phyloP scores from a whole-genome alignment of 2,888 invertebrate species.

The Petrophora chlorosata region DNA sequence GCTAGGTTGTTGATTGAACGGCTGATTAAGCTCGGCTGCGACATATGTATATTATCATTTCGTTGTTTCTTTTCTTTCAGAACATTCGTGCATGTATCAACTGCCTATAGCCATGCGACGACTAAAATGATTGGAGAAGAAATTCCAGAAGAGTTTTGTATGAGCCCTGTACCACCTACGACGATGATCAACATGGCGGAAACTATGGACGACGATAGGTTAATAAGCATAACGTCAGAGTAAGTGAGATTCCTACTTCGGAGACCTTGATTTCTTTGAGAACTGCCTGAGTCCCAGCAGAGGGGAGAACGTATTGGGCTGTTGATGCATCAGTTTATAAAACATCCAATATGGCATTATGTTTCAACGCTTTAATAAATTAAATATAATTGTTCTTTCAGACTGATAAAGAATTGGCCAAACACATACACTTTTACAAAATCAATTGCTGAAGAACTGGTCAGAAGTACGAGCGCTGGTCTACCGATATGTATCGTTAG shows the following conservation, averaged over 20 bases:
- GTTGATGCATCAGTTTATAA: no score
- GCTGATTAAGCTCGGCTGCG: no score
- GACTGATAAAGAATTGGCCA: slow-evolving; percentile 81
- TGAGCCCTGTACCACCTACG: background rate
- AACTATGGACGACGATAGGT: background rate
- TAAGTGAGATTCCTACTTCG: no score
- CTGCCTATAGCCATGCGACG: slow-evolving; percentile 69
- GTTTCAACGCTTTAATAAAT: no score
- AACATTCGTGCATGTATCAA: slow-evolving; percentile 38
- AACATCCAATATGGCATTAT: no score
- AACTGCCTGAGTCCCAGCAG: no score
- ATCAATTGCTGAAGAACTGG: slow-evolving; percentile 86
- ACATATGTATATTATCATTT: no score
- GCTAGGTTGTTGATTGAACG: no score
- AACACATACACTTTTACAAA: slow-evolving; percentile 90
- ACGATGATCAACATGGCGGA: slow-evolving; percentile 18
- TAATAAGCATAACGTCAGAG: slow-evolving; percentile 3
- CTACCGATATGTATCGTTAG: slow-evolving; percentile 17
- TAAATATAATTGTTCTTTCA: slow-evolving; percentile 4
- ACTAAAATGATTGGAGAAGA: background rate
- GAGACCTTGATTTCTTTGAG: no score
- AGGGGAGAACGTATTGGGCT: no score
- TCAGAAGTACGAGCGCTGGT: slow-evolving; percentile 75
- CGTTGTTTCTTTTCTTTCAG: background rate
- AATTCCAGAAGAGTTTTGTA: slow-evolving; percentile 17